Conservation (phyloP, 2,888 invertebrate genomes). For the Prosopocoilus inquinatus region DNA sequence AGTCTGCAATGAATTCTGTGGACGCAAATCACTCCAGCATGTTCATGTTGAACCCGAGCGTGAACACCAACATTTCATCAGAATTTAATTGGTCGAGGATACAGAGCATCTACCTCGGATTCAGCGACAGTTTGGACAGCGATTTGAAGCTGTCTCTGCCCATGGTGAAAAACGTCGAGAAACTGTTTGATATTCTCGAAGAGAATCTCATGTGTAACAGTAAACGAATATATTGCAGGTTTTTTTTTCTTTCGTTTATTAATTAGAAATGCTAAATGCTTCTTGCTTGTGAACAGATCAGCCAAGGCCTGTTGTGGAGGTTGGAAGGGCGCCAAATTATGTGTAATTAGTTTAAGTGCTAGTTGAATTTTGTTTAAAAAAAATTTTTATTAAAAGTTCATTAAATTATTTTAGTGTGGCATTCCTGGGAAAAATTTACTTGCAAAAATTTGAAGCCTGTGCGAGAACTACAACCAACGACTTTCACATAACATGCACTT, state of each 20-base stretch:
- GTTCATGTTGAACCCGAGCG: conserved; percentile 7
- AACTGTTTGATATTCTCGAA: conserved; percentile 13
- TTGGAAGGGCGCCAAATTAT: too few relatives aligned
- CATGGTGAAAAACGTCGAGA: conserved; percentile 17
- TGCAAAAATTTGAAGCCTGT: conserved; percentile 11
- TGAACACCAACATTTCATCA: conserved; percentile 11
- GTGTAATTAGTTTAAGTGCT: too few relatives aligned
- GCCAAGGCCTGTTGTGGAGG: too few relatives aligned
- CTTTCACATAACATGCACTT: conserved; percentile 6
- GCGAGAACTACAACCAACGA: conserved; percentile 5
- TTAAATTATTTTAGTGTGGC: conserved; percentile 6
- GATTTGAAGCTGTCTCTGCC: conserved; percentile 15
- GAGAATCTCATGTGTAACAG: conserved; percentile 10
- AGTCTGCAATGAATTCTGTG: neutral
- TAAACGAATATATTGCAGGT: conserved; percentile 6
- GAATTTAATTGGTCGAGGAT: conserved; percentile 19
- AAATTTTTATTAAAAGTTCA: too few relatives aligned
- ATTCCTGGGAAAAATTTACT: conserved; percentile 12
- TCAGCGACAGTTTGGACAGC: conserved; percentile 6
- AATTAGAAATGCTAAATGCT: too few relatives aligned
- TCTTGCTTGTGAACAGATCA: too few relatives aligned
- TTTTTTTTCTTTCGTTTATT: too few relatives aligned
- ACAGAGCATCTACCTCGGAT: conserved; percentile 18
- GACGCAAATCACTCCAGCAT: conserved; percentile 5
- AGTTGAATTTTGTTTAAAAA: too few relatives aligned